Evolutionary conservation across 2,888 invertebrate genomes (phyloP).

Genomic region (Drosophila affinis): DNA sequence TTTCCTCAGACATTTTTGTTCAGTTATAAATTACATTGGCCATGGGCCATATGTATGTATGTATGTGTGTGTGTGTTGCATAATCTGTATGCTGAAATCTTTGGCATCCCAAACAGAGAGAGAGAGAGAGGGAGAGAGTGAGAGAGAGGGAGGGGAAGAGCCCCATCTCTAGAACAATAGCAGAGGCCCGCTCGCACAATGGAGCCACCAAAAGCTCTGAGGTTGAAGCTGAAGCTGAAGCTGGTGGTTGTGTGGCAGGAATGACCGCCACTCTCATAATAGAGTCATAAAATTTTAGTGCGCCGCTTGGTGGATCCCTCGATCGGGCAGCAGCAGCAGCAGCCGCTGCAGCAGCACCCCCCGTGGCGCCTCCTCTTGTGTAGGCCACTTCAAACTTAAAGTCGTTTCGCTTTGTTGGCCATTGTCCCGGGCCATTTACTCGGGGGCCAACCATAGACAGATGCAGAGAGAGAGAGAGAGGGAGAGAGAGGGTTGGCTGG

Average conservation of each 20-base stretch:
- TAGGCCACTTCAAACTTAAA: slow-evolving; percentile 15
- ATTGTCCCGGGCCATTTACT: slow-evolving; percentile 73
- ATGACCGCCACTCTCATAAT: slow-evolving; percentile 75
- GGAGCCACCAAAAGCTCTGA: slow-evolving; percentile 28
- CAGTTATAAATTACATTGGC: slow-evolving; percentile 73
- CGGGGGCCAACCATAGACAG: slow-evolving; percentile 53
- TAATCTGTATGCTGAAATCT: slow-evolving; percentile 74
- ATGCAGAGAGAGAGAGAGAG: slow-evolving; percentile 4
- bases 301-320: slow-evolving; percentile 59
- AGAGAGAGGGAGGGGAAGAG: slow-evolving; percentile 16
- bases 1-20: slow-evolving; percentile 67
- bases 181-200: slow-evolving; percentile 53
- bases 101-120: slow-evolving; percentile 66
- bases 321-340: slow-evolving; percentile 8
- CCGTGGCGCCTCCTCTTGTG: slow-evolving; percentile 62
- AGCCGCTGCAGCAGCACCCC: slow-evolving; percentile 46
- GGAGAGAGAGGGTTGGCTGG: not conserved
- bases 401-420: slow-evolving; percentile 76
- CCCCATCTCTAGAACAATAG: slow-evolving; percentile 63
- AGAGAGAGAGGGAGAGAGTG: slow-evolving; percentile 34
- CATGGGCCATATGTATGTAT: slow-evolving; percentile 50
- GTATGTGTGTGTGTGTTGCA: slow-evolving; percentile 55
- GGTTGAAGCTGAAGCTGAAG: slow-evolving; percentile 19
- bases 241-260: slow-evolving; percentile 35
- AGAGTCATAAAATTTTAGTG: slow-evolving; percentile 79